Percentiles rank a stretch among this genome's conserved stretches.
Conservation (phyloP, 2,113 vertebrate species). For the Cyprinus carpio region DNA sequence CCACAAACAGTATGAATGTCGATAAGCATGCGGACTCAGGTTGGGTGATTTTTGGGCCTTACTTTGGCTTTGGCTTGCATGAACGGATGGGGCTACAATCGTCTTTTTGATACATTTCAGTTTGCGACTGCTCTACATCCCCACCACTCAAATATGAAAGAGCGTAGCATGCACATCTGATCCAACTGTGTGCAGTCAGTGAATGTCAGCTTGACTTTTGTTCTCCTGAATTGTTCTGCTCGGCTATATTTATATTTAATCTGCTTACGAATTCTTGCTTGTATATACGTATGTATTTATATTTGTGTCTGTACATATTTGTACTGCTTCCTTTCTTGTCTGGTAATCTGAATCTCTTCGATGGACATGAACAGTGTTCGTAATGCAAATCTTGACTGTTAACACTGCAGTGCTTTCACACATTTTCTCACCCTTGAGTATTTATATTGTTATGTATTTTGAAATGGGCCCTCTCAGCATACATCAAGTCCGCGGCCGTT, state of each 20-base stretch:
- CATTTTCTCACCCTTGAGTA: neutral
- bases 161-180: slow-evolving; percentile 51
- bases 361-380: slow-evolving; percentile 37
- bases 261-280: slow-evolving; percentile 46
- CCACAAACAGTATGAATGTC: slow-evolving; percentile 33
- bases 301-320: slow-evolving; percentile 50
- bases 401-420: slow-evolving; percentile 42
- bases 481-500: neutral
- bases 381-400: slow-evolving; percentile 55
- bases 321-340: slow-evolving; percentile 27
- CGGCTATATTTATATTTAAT: slow-evolving; percentile 52
- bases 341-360: slow-evolving; percentile 36
- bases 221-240: slow-evolving; percentile 48
- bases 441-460: slow-evolving; percentile 38
- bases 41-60: neutral
- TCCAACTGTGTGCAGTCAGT: slow-evolving; percentile 24
- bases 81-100: neutral
- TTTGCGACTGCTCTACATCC: neutral
- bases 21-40: neutral
- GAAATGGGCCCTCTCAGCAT: neutral
- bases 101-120: neutral
- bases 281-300: slow-evolving; percentile 47
- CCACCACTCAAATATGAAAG: slow-evolving; percentile 7
- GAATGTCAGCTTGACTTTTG: slow-evolving; percentile 30
- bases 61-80: neutral